Conservation (phyloP, 2,888 invertebrate genomes). For the Ormia ochracea region DNA sequence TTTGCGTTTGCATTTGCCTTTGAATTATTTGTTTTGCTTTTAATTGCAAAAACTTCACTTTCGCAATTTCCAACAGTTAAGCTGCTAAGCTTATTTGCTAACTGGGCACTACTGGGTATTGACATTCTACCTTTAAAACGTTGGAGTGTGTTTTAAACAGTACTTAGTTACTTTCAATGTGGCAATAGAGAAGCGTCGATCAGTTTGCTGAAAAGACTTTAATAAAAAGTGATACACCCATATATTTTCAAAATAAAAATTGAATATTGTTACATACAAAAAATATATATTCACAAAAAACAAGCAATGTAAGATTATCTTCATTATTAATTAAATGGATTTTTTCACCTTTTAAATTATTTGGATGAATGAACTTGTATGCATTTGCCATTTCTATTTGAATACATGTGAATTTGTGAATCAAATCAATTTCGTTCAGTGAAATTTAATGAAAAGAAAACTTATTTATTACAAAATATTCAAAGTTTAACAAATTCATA, state of each 20-base stretch:
- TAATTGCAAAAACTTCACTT: not conserved
- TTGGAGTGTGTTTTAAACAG: conserved; percentile 20
- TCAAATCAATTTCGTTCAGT: no score
- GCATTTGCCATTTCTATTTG: no score
- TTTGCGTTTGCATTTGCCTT: no score
- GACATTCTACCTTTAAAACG: conserved; percentile 47
- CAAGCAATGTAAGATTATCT: no score
- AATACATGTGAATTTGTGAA: no score
- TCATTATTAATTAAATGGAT: no score
- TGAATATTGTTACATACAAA: not conserved
- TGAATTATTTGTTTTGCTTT: no score
- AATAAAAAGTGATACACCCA: not conserved
- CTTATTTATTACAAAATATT: no score
- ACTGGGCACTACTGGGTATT: not conserved
- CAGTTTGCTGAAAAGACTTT: not conserved
- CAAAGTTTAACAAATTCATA: no score
- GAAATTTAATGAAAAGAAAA: no score
- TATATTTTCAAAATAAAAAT: not conserved
- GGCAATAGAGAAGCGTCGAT: conserved; percentile 67
- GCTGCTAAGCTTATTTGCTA: not conserved
- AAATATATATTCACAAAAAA: not conserved
- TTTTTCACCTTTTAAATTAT: no score
- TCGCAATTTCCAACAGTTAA: not conserved
- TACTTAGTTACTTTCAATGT: conserved; percentile 65
- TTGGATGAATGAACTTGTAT: no score